Evolutionary conservation across 2,113 vertebrate species (phyloP).

Genomic region (Perccottus glenii): DNA sequence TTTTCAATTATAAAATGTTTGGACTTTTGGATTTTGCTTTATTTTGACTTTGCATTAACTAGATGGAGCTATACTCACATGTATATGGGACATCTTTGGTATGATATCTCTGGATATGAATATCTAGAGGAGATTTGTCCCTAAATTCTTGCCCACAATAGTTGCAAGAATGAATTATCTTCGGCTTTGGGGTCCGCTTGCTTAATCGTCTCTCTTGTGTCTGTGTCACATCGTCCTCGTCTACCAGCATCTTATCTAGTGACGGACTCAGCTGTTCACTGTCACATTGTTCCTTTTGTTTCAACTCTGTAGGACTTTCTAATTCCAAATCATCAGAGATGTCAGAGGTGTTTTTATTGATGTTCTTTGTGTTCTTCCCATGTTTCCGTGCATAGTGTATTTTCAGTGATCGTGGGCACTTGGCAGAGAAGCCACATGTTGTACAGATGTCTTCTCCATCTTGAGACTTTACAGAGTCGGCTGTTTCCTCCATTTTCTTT

Average conservation of each 20-base stretch:
- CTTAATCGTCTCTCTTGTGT: slow-evolving; percentile 60
- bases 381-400: slow-evolving; percentile 75
- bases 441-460: slow-evolving; percentile 56
- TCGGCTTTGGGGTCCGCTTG: slow-evolving; percentile 74
- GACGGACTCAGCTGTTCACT: slow-evolving; percentile 13
- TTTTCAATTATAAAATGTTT: neutral
- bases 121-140: slow-evolving; percentile 73
- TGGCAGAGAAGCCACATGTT: slow-evolving; percentile 69
- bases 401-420: slow-evolving; percentile 78
- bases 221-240: slow-evolving; percentile 17
- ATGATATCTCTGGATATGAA: slow-evolving; percentile 75
- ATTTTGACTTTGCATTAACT: neutral
- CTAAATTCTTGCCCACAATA: slow-evolving; percentile 79
- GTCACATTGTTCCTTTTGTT: slow-evolving; percentile 21
- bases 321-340: slow-evolving; percentile 41
- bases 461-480: slow-evolving; percentile 2
- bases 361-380: slow-evolving; percentile 33
- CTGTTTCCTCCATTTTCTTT: slow-evolving; percentile 53
- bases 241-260: slow-evolving; percentile 32
- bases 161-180: slow-evolving; percentile 68
- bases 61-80: slow-evolving; percentile 58
- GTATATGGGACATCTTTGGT: slow-evolving; percentile 64
- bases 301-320: slow-evolving; percentile 22
- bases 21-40: no score
- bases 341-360: slow-evolving; percentile 29